Base-by-base conservation (phyloP, 2,888 invertebrate genomes). In the Calliopum simillimum region DNA sequence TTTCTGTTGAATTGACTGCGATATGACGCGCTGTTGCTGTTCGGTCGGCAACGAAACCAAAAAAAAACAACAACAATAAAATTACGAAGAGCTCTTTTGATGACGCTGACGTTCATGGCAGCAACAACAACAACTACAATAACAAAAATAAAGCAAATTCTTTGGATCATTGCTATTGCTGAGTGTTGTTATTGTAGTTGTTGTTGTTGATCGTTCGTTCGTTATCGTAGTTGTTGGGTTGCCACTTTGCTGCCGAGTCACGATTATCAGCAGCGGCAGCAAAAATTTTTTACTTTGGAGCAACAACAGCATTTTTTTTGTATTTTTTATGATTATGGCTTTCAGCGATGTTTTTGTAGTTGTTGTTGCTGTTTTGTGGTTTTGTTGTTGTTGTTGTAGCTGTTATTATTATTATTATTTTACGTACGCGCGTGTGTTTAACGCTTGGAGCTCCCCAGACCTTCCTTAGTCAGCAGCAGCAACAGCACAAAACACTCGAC, bases 391-490 rank as follows among this genome's bases (percentile, higher is more conserved):
- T 63, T 69, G 12, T 51, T 59, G 12, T 19, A 16, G 19, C 44
- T 71, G 59, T 66, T 62, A 65, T 59, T 55, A 69, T 65, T 73
- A 64, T 62, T 69, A 75, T 71, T 75, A 74, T 69, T 76, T 51
- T 11, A 61, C 63, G 43, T 58, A 64, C 47, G 63, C 14, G 61
- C 55, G 41, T 51, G 33, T 41, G 53, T 73, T 65, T 68, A 56
- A 33, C 75, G 8, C 33, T 33, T 33, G 82, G 82, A 82, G 82
- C 83, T 82, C 82, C 82, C 82, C 82, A 80, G 82, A 82, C 82
- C 82, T 82, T 82, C 80, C 81, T 82, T 82, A 83, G 83, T 83
- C 82, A 82, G 81, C 82, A 78, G 68, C n/a, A 51, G 21, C 33
- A 33, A 8, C 69, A 70, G 69, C 66, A 49, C 16, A 53, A 44